Conservation (phyloP, 2,797 vertebrate genomes). For the Propithecus deckenii region DNA sequence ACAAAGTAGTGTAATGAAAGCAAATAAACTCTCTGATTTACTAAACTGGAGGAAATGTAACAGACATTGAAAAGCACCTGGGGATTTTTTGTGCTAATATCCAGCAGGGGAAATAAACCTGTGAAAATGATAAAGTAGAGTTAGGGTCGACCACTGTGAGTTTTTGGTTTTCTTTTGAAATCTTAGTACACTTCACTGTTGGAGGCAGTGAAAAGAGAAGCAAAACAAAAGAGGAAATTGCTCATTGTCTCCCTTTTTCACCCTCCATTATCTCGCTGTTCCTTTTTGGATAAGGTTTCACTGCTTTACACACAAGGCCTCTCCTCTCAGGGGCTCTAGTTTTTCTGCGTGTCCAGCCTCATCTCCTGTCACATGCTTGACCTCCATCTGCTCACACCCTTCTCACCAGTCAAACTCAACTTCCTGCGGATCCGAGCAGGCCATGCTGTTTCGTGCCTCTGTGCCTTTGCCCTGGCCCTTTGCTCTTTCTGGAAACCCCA, state of each 20-base stretch:
- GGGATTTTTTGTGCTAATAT: slow-evolving; percentile 19
- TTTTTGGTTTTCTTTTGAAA: slow-evolving; percentile 40
- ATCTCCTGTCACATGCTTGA: not conserved
- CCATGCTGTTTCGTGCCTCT: not conserved
- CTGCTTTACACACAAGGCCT: not conserved
- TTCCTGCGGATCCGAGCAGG: not conserved
- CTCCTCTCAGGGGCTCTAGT: not conserved
- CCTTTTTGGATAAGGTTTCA: not conserved
- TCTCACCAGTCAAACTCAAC: not conserved
- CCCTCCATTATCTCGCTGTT: rapidly evolving
- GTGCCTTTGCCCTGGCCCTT: not conserved
- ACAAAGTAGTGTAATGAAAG: slow-evolving; percentile 42
- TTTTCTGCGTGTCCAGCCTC: not conserved
- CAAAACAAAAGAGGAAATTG: not conserved
- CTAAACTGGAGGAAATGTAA: slow-evolving; percentile 52
- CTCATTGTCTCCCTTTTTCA: not conserved
- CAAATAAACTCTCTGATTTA: slow-evolving; percentile 50
- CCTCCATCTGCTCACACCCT: not conserved
- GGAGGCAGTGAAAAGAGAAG: not conserved
- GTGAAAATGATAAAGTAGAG: slow-evolving; percentile 7
- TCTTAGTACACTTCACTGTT: not conserved
- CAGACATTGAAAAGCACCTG: slow-evolving; percentile 5
- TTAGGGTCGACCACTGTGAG: not conserved
- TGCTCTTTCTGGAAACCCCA: not conserved
- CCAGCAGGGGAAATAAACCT: slow-evolving; percentile 9